These are phyloP conservation scores for Leptocoma aspasia DNA, from an alignment of 2,113 vertebrate genomes.

Conservation along the genomic window DNA sequence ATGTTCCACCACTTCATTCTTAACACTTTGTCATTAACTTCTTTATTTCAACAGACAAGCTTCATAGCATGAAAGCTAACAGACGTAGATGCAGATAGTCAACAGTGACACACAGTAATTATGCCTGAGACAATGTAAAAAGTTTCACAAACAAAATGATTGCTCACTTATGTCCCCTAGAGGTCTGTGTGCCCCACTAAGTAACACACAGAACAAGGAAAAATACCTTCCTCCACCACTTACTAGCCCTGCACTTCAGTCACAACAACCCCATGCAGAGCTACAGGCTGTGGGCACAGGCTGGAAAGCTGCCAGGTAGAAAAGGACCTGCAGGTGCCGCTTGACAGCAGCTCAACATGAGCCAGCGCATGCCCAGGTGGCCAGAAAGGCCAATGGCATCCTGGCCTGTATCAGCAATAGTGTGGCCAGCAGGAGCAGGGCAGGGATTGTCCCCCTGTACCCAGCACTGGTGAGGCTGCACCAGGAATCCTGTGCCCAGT, in stretches of 20 bases:
- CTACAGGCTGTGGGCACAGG: background rate
- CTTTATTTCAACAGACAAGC: background rate
- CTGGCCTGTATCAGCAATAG: no score
- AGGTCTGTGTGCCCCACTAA: background rate
- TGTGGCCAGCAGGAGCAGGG: background rate
- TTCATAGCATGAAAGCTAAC: background rate
- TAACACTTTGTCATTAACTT: background rate
- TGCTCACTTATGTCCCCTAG: background rate
- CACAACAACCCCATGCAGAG: background rate
- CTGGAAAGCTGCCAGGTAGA: background rate
- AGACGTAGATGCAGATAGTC: background rate
- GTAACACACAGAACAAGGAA: background rate
- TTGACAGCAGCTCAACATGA: background rate
- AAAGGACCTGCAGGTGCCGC: background rate
- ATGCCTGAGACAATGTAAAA: background rate
- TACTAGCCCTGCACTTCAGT: background rate
- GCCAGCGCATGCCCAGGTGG: background rate
- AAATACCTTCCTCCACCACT: background rate
- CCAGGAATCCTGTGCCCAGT: background rate
- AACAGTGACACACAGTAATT: background rate
- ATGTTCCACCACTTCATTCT: background rate
- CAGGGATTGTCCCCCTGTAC: rapidly evolving
- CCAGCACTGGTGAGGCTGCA: rapidly evolving
- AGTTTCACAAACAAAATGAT: background rate
- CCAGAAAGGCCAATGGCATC: background rate